phyloP scores from a whole-genome alignment of 2,888 invertebrate species.

The Torymus texanus region DNA sequence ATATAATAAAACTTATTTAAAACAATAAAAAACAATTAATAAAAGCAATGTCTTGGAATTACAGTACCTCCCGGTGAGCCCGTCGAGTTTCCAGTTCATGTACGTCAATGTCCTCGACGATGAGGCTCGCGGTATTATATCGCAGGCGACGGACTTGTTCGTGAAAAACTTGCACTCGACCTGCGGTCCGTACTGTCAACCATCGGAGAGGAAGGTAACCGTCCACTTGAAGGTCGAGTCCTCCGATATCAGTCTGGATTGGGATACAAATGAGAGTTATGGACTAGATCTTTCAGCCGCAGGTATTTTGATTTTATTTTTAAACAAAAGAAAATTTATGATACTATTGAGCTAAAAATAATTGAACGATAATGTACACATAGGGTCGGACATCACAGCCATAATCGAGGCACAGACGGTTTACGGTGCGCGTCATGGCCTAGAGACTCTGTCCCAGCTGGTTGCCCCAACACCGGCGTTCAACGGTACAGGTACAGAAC shows the following conservation, averaged over 20 bases:
- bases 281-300: constrained; percentile 76
- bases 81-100: constrained; percentile 40
- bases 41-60: too few species aligned
- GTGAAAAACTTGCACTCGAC: constrained; percentile 78
- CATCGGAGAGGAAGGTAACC: constrained; percentile 77
- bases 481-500: constrained; percentile 72
- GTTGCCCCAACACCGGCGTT: constrained; percentile 72
- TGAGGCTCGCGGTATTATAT: constrained; percentile 76
- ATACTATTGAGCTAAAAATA: neutral
- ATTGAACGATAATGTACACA: neutral
- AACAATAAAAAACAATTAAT: too few species aligned
- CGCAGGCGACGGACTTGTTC: constrained; percentile 78
- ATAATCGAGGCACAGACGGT: constrained; percentile 80
- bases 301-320: constrained; percentile 12
- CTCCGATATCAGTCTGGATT: constrained; percentile 77
- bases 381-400: constrained; percentile 77
- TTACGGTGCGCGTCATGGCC: constrained; percentile 85
- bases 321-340: neutral
- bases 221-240: constrained; percentile 78
- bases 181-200: constrained; percentile 77
- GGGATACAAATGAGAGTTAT: constrained; percentile 85
- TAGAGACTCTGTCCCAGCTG: constrained; percentile 86
- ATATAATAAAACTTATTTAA: too few species aligned
- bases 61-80: constrained; percentile 42
- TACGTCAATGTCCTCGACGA: constrained; percentile 55